These are phyloP conservation scores for Seira sanloemensis DNA, from an alignment of 2,888 invertebrate species.

Conservation along the genomic window DNA sequence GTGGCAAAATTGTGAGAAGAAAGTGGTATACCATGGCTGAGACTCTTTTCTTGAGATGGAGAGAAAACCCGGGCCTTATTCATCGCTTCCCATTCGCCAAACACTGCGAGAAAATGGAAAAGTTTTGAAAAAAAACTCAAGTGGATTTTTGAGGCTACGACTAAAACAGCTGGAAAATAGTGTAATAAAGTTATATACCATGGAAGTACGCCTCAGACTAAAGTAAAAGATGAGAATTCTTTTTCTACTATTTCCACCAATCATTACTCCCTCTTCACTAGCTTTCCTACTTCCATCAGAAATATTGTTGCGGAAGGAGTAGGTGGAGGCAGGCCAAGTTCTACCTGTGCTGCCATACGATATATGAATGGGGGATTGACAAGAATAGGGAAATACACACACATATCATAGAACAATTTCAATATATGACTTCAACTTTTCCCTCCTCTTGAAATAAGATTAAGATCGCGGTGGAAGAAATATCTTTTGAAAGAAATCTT, in stretches of 20 bases:
- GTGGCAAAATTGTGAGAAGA: neutral
- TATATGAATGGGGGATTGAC: neutral
- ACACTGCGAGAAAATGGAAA: constrained; percentile 23
- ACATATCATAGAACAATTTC: too few relatives aligned
- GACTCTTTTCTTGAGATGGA: constrained; percentile 14
- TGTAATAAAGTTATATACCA: constrained; percentile 40
- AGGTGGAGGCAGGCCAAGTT: neutral
- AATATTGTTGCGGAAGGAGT: constrained; percentile 18
- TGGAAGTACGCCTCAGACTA: neutral
- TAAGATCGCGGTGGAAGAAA: constrained; percentile 10
- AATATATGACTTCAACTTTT: constrained; percentile 10
- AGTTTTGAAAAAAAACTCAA: constrained; percentile 28
- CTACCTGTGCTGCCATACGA: too few relatives aligned
- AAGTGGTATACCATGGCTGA: neutral
- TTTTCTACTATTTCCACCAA: too few relatives aligned
- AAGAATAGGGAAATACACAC: neutral
- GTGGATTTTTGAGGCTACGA: constrained; percentile 45
- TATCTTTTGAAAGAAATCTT: constrained; percentile 10
- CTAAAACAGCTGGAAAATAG: constrained; percentile 46
- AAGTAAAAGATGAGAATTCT: constrained; percentile 24
- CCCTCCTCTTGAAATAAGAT: constrained; percentile 1
- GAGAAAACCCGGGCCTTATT: neutral
- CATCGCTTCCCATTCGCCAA: neutral
- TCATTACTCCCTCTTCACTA: neutral
- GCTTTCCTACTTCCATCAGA: constrained; percentile 3